A percentile compares a stretch with the other conserved stretches of the same genome.
Evolutionary conservation across 2,797 vertebrate genomes (phyloP).

Genomic region (Champsocephalus gunnari): DNA sequence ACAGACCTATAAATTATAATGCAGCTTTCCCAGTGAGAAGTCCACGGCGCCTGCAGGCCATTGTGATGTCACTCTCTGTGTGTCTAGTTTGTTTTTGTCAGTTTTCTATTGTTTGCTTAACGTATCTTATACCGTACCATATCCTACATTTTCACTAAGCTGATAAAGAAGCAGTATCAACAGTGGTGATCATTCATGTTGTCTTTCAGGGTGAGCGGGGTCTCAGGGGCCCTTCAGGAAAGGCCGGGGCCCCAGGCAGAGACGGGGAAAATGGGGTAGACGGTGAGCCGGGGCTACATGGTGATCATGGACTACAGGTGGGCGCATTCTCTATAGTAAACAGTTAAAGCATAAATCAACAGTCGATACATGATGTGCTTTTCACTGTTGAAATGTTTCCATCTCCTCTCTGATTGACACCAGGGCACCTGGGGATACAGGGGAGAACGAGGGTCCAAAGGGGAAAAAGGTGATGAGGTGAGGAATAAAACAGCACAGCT

Average conservation of each 20-base stretch:
- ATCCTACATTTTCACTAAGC: not conserved
- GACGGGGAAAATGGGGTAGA: conserved; percentile 86
- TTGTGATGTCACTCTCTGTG: not conserved
- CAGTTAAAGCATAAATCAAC: not conserved
- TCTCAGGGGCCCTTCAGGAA: conserved; percentile 82
- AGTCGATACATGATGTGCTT: not conserved
- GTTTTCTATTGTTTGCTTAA: not conserved
- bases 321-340: conserved; percentile 3
- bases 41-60: not conserved
- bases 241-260: conserved; percentile 80
- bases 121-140: not conserved
- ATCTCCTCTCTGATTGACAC: conserved; percentile 10
- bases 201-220: conserved; percentile 85
- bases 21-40: not conserved
- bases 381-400: not conserved
- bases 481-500: conserved; percentile 50
- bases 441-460: conserved; percentile 86
- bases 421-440: conserved; percentile 90
- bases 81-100: not conserved
- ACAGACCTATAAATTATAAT: conserved; percentile 19
- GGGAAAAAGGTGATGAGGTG: conserved; percentile 92
- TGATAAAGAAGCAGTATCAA: conserved; percentile 6
- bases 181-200: conserved; percentile 16
- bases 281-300: conserved; percentile 83
- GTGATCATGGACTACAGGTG: conserved; percentile 86